Base-by-base conservation (phyloP, 1,140 invertebrate species). In the Epicauta chinensis region DNA sequence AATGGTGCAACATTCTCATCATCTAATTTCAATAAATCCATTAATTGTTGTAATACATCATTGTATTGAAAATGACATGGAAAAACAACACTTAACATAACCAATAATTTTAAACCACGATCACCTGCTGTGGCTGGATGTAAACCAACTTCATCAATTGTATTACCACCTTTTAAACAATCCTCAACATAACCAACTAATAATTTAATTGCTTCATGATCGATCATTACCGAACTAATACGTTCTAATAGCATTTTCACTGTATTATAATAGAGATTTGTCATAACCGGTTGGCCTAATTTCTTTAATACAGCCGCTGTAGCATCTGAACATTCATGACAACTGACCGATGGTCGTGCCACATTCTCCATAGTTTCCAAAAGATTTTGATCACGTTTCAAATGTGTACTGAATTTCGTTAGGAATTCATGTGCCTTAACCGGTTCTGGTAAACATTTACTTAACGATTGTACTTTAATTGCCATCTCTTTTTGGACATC, bases 141-240 rank as follows among this genome's bases (percentile, higher is more conserved):
- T 37, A 91, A 78, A 17, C 86, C 87, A 37, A 89, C 78, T 68
- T 89, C 84, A 61, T 87, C 82, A 23, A 83, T 80, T 2, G 82
- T 75, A 57, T 82, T 81, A 9, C 81, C 81, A 16, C 78, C 77
- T 57, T 79, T 78, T 6, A 89, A 72, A 62, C 84, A 85, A 48
- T 86, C 82, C 63, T 83, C 80, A 11, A 84, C 80, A 62, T 82
- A 86, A 34, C 78, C 74, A 31, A 87, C 79, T n/a, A 86, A 72
- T 48, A 84, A 74, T 44, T 83, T 79, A 48, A 93, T 78, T 0
- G 92, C 89, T 53, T 88, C 82, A 58, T 86, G 84, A 68, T 98
- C 95, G 12, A 98, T 88, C 86, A 97, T 92, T 2, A 98, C 91
- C 0, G 92, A 94, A 32, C 92, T 94, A 10, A 95, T 87, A 57